Evolutionary conservation across 2,888 invertebrate genomes (phyloP), one percentile per base, ranked within the genome.

Genomic region (Lasioglossum leucozonium): DNA sequence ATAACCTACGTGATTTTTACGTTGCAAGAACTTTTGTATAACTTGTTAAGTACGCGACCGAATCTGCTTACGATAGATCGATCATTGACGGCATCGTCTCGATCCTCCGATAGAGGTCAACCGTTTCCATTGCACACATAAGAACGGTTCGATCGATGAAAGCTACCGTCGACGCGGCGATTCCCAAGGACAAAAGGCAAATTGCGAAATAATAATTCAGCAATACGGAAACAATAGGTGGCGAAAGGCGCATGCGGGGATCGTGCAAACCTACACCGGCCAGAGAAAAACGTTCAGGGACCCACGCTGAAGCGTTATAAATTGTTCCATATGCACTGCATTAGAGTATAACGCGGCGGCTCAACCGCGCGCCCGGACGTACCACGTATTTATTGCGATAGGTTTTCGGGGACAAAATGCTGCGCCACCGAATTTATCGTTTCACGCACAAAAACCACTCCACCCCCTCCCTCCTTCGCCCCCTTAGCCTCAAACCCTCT

Each of bases 351-450:
- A 91, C 90, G 88, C 88, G 86, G 86, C 87, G 82, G 87, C 88
- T 89, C 91, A 91, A 90, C 91, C 86, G 84, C 91, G 91, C 87
- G 84, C 88, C 16, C 88, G 88, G 88, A 89, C 91, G 88, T 91
- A 87, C 89, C 87, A 72, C 91, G 91, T 94, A 94, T 94, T 94
- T 94, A 94, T 94, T 93, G 94, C 94, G 93, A 94, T 94, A 93
- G 94, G 93, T 94, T 94, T 93, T 92, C 91, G 92, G 89, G 91
- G 89, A 92, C 90, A 92, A 93, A 94, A 93, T 92, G 92, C 92
- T 88, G 89, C 83, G 84, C 91, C 87, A 84, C 88, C 86, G 91
- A 94, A 94, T 94, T 94, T 94, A 94, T 94, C 88, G 93, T 91
- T 79, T 82, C 87, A 84, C 88, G 86, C 88, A 90, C 92, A 93